Percentiles rank a stretch among this genome's conserved stretches.
These are phyloP conservation scores for Sebastolobus altivelis DNA, from an alignment of 2,797 vertebrate genomes.

Conservation along the genomic window DNA sequence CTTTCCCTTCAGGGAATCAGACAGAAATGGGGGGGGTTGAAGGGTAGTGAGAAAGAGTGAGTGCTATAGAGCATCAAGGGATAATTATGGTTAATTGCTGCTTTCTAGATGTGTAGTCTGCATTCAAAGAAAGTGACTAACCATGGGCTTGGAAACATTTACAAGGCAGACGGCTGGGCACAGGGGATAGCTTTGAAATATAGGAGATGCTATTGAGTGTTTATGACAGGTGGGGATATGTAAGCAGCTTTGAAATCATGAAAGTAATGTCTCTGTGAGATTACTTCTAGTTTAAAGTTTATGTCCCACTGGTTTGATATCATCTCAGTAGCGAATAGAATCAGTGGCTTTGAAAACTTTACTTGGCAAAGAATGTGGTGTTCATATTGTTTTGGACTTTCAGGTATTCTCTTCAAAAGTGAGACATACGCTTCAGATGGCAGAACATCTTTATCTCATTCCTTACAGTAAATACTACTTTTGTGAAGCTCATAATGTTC, in stretches of 20 bases:
- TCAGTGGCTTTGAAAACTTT: not conserved
- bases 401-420: not conserved
- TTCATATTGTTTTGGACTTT: not conserved
- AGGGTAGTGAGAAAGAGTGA: conserved; percentile 57
- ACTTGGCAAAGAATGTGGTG: not conserved
- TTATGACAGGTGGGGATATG: conserved; percentile 42
- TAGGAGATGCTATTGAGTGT: conserved; percentile 29
- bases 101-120: conserved; percentile 67
- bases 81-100: conserved; percentile 77
- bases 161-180: conserved; percentile 56
- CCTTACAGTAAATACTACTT: not conserved
- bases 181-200: conserved; percentile 49
- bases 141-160: conserved; percentile 51
- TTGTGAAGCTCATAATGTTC: not conserved
- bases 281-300: not conserved
- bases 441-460: too few relatives aligned
- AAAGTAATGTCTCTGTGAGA: conserved; percentile 47
- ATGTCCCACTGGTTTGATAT: not conserved
- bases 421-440: not conserved
- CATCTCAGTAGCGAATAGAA: not conserved
- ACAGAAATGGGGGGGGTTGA: conserved; percentile 45
- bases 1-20: conserved; percentile 40
- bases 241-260: conserved; percentile 54
- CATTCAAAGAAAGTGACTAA: conserved; percentile 74
- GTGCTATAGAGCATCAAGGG: conserved; percentile 62